Conservation (phyloP, 2,113 vertebrate genomes). For the Oenanthe melanoleuca region DNA sequence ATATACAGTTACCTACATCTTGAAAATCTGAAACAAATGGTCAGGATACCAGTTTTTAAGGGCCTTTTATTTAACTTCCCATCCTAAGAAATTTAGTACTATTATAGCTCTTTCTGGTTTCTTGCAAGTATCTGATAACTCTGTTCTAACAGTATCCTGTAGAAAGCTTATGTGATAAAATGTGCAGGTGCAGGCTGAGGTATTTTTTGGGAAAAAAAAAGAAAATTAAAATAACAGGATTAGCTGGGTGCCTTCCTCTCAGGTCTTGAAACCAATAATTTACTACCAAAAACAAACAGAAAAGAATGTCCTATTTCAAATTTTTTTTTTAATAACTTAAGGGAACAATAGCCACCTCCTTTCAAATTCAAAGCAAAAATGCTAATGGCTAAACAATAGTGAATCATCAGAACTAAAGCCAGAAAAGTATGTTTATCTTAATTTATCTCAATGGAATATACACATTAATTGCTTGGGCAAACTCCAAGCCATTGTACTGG, state of each 20-base stretch:
- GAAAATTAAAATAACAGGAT: neutral
- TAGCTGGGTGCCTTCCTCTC: neutral
- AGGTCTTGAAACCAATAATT: neutral
- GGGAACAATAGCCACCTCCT: neutral
- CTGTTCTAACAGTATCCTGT: neutral
- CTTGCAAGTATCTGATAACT: neutral
- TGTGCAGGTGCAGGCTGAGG: neutral
- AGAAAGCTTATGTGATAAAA: neutral
- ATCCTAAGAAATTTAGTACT: neutral
- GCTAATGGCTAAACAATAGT: neutral
- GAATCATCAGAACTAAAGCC: neutral
- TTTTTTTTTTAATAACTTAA: neutral
- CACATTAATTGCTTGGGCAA: neutral
- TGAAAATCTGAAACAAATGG: neutral
- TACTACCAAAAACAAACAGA: neutral
- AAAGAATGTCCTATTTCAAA: neutral
- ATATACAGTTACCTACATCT: neutral
- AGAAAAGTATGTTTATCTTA: neutral
- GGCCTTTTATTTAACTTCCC: neutral
- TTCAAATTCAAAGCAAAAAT: slow-evolving; percentile 21
- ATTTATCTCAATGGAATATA: neutral
- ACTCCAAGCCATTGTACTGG: neutral
- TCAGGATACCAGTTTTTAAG: neutral
- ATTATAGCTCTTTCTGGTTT: neutral
- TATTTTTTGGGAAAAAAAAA: neutral